phyloP scores from a whole-genome alignment of 37 sponge, comb jelly and placozoan genomes.

The Bolinopsis microptera region DNA sequence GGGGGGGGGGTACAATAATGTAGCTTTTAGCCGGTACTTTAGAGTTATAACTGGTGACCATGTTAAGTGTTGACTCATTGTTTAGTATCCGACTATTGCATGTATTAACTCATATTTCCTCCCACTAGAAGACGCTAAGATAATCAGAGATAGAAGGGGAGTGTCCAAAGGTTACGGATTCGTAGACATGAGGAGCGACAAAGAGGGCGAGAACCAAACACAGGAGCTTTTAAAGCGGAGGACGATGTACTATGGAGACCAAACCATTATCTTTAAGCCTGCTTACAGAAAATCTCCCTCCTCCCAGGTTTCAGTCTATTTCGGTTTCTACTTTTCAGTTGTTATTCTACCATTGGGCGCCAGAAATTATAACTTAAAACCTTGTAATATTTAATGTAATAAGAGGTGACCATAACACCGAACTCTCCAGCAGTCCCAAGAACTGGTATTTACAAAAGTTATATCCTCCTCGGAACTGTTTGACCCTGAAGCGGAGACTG shows the following conservation, averaged over 20 bases:
- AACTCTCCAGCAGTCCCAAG: not conserved
- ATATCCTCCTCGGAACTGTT: not conserved
- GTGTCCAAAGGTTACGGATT: slow-evolving; percentile 28
- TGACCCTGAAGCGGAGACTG: slow-evolving; percentile 24
- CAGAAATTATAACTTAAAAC: no score
- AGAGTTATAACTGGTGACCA: no score
- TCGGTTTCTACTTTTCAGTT: no score
- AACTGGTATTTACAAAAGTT: not conserved
- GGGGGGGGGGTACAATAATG: no score
- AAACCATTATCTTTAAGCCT: not conserved
- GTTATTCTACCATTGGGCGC: no score
- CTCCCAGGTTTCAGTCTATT: not conserved
- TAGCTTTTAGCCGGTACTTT: no score
- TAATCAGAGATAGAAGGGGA: slow-evolving; percentile 6
- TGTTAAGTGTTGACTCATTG: no score
- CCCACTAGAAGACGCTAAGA: not conserved
- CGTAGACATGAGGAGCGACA: slow-evolving; percentile 23
- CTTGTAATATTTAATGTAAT: no score
- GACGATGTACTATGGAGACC: not conserved
- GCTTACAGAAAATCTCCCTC: not conserved
- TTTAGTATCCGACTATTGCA: no score
- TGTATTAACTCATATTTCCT: not conserved
- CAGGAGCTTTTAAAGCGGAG: not conserved
- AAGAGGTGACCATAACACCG: no score
- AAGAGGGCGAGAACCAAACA: not conserved